These are phyloP conservation scores for Euura saliciscinereae DNA, from an alignment of 1,140 invertebrate species.

Conservation along the genomic window DNA sequence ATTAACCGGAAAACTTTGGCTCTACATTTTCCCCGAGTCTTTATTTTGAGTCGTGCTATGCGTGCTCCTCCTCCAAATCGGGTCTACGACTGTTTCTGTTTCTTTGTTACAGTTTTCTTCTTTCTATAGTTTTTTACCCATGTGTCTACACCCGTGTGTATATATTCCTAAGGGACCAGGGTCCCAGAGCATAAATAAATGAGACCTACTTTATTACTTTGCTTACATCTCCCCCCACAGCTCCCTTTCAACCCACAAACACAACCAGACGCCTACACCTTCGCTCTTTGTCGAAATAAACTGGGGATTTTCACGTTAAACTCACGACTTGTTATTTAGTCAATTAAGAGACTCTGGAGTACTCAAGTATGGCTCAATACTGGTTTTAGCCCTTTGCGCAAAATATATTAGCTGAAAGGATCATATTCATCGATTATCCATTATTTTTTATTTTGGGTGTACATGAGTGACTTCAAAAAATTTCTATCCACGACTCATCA, in stretches of 20 bases:
- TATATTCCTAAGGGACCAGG: not conserved
- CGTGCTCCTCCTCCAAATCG: too few relatives aligned
- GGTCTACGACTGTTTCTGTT: not conserved
- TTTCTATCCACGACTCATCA: too few relatives aligned
- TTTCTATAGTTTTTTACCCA: not conserved
- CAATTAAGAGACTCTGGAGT: too few relatives aligned
- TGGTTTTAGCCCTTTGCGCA: too few relatives aligned
- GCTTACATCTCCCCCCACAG: not conserved
- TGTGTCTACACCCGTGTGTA: not conserved
- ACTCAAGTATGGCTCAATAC: too few relatives aligned
- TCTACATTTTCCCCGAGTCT: not conserved
- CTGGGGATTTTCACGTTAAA: not conserved
- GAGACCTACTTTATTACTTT: conserved; percentile 1
- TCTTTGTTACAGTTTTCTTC: not conserved
- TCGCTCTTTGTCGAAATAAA: not conserved
- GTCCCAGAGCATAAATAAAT: conserved; percentile 1
- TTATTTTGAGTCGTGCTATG: not conserved
- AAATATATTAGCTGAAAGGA: too few relatives aligned
- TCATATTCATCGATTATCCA: not conserved
- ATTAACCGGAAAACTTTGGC: not conserved
- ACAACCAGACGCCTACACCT: not conserved
- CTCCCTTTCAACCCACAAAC: too few relatives aligned
- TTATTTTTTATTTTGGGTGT: not conserved
- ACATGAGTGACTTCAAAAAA: too few relatives aligned
- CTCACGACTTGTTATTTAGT: too few relatives aligned